phyloP scores from a whole-genome alignment of 2,113 vertebrate species.

The Periophthalmus modestus region DNA sequence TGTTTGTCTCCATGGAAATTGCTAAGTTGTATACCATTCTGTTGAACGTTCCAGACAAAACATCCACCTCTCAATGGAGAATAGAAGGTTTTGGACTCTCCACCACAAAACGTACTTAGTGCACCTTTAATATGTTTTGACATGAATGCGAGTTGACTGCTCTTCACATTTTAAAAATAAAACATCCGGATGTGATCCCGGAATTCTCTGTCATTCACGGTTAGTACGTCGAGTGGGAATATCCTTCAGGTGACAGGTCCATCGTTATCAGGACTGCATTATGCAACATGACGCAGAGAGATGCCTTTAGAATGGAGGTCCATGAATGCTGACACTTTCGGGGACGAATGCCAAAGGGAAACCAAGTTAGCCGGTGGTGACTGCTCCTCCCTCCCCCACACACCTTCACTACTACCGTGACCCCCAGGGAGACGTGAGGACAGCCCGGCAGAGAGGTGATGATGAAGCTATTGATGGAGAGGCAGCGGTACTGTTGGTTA shows the following conservation, averaged over 20 bases:
- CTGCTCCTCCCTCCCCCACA: conserved; percentile 6
- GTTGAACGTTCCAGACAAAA: too few species aligned
- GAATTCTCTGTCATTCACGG: not conserved
- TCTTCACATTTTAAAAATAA: not conserved
- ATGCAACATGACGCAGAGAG: conserved; percentile 52
- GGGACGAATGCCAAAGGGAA: conserved; percentile 65
- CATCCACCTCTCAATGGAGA: too few species aligned
- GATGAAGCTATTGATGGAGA: conserved; percentile 37
- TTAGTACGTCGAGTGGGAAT: conserved; percentile 8
- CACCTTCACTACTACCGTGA: conserved; percentile 10
- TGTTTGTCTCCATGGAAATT: too few species aligned
- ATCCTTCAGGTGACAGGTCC: conserved; percentile 54
- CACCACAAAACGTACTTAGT: not conserved
- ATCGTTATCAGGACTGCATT: conserved; percentile 52
- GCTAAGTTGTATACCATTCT: too few species aligned
- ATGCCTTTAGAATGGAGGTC: conserved; percentile 56
- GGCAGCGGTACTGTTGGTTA: conserved; percentile 16
- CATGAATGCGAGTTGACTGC: too few species aligned
- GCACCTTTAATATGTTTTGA: too few species aligned
- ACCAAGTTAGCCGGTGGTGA: conserved; percentile 60
- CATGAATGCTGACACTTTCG: conserved; percentile 69
- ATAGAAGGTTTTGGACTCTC: not conserved
- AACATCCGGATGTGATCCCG: not conserved
- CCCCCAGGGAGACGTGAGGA: conserved; percentile 22
- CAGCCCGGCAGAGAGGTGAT: conserved; percentile 8